Base-by-base conservation (phyloP, 1,140 invertebrate genomes). In the Conus ventricosus region DNA sequence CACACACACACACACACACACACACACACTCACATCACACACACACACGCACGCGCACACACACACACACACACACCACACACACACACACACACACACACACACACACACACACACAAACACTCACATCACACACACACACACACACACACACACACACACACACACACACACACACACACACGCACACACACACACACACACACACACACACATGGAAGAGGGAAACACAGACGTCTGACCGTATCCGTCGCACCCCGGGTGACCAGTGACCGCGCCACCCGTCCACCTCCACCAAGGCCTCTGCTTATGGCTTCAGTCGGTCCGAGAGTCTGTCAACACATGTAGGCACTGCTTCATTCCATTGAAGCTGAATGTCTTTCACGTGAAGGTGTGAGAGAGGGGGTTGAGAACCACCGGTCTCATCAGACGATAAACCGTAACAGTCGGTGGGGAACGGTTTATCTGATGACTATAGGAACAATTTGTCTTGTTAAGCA, bases 41-140 rank as follows among this genome's bases (percentile, higher is more conserved):
- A 60, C 51, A 60, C 83, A 60, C 51, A 25, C 83, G n/a, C 83
- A 60, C 54, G n/a, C 53, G 4, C 83, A 60, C 53, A 60, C 51
- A 60, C 83, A 25, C 15, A 20, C 54, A 25, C 83, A 60, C 83
- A 60, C 83, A 84, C 51, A 13, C 27, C 60, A 25, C 60, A 15
- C 83, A 7, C 51, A 7, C 55, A 8, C 83, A 67, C 60, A 25
- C 60, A 60, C 54, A 25, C 83, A 60, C 83, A 23, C 83, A 60
- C 54, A 7, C 83, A 54, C 60, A 84, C 67, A 87, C 85, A 53
- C 67, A 76, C 39, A 87, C 63, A 54, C 51, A 71, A 10, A 71
- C 71, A 67, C 85, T 78, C 85, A 87, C 75, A 63, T 51, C 85
- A 87, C 85, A 53, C 85, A 87, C 54, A 85, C 84, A 85, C 54